A percentile compares a stretch with the other conserved stretches of the same genome.
Evolutionary conservation across 2,797 vertebrate species (phyloP).

Genomic region (Lepilemur ruficaudatus): DNA sequence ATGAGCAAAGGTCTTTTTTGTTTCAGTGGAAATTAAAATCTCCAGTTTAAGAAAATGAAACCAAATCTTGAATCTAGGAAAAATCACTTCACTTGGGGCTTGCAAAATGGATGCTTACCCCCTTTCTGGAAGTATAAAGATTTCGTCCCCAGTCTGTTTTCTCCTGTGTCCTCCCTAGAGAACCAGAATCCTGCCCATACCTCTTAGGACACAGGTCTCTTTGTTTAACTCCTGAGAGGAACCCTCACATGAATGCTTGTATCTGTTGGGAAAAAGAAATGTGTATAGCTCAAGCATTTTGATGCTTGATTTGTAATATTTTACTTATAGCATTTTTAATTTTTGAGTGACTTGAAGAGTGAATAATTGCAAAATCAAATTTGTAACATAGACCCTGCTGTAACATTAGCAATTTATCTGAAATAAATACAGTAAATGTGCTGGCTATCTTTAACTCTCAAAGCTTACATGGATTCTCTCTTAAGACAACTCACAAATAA

Average conservation of each 20-base stretch:
- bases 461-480: background rate
- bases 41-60: slow-evolving; percentile 26
- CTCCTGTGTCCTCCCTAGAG: background rate
- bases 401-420: background rate
- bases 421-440: background rate
- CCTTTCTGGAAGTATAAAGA: background rate
- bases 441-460: background rate
- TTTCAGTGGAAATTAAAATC: slow-evolving; percentile 24
- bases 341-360: background rate
- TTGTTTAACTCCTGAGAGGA: background rate
- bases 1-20: background rate
- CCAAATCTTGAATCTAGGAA: background rate
- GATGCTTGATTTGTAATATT: background rate
- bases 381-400: background rate
- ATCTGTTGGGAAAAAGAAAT: background rate
- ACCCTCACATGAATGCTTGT: background rate
- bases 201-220: background rate
- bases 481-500: background rate
- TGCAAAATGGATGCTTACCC: background rate
- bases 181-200: background rate
- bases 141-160: background rate
- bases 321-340: background rate
- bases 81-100: background rate
- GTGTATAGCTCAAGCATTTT: background rate
- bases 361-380: background rate